Base-by-base conservation (phyloP, 2,888 invertebrate genomes). In the Apodemia mormo region DNA sequence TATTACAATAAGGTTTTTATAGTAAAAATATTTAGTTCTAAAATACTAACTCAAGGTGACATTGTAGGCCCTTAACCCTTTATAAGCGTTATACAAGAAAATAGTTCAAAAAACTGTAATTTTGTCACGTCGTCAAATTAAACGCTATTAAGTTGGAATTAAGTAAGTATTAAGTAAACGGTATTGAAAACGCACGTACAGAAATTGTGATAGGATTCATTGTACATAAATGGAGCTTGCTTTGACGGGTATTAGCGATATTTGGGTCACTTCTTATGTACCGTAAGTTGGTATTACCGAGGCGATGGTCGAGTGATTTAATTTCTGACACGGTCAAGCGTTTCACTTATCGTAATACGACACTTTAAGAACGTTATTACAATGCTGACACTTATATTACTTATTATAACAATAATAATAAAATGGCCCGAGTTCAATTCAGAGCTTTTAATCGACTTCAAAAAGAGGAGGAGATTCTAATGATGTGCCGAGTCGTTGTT, bases 171-270 rank as follows among this genome's bases (percentile, higher is more conserved):
- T 58, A 58, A 58, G 33, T 58, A 58, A 58, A 30, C 58, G 58
- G 58, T 58, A 58, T 10, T 30, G 58, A 3, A 30, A 29, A 58
- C 30, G 58, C 58, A 58, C 58, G 58, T 58, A 58, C 58, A 30
- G 58, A 58, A 58, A 58, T 58, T 58, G 58, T 58, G 58, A 58
- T 58, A 30, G 61, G 61, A 61, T 12, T 14, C n/a, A 52, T 30
- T 61, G 61, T 33, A 33, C 14, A 61, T 12, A 33, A 61, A 61
- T 61, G 61, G 61, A 61, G 12, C 14, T 61, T 61, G 14, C 14
- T 61, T 61, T 61, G 29, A 61, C 61, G 61, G 61, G 61, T 30
- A 61, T 61, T 61, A 52, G n/a, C n/a, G 61, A 14, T 61, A 61
- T 61, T 61, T 61, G 6, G 61, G 33, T 61, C 61, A 14, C 61